Evolutionary conservation across 2,888 invertebrate species (phyloP).

Genomic region (Ptychoptera contaminata): DNA sequence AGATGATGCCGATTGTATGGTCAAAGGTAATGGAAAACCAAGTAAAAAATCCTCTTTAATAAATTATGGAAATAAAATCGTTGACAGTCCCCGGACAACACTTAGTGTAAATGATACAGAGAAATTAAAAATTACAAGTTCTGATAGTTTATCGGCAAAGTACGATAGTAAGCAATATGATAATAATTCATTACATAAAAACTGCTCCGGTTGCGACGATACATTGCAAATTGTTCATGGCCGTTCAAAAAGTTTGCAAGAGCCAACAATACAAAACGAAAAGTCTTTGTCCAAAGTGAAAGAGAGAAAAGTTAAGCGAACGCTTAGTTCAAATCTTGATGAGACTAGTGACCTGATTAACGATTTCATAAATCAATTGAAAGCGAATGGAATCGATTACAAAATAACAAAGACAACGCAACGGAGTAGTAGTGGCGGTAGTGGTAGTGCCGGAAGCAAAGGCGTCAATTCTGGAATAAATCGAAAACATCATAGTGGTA

Average conservation of each 20-base stretch:
- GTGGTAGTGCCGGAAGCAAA: too few relatives aligned
- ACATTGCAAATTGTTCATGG: neutral
- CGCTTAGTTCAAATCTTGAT: slow-evolving; percentile 6
- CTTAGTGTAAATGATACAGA: neutral
- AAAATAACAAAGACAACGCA: slow-evolving; percentile 2
- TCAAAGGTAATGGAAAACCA: slow-evolving; percentile 3
- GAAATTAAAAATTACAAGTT: neutral
- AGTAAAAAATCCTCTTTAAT: neutral
- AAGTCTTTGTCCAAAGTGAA: neutral
- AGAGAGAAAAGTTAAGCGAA: slow-evolving; percentile 5
- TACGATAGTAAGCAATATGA: too few relatives aligned
- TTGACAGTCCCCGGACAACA: too few relatives aligned
- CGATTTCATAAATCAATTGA: slow-evolving; percentile 8
- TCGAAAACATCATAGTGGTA: slow-evolving; percentile 4
- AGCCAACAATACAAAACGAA: neutral
- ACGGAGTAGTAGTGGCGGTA: too few relatives aligned
- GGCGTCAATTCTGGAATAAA: neutral
- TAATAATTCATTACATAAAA: neutral
- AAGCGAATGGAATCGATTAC: slow-evolving; percentile 9
- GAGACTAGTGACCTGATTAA: slow-evolving; percentile 7
- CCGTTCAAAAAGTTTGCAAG: neutral
- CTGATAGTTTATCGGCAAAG: too few relatives aligned
- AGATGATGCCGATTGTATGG: slow-evolving; percentile 18
- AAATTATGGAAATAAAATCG: too few relatives aligned
- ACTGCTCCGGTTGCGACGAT: neutral